These are phyloP conservation scores for Lophura nycthemera DNA, from an alignment of 2,113 vertebrate genomes.

Conservation along the genomic window DNA sequence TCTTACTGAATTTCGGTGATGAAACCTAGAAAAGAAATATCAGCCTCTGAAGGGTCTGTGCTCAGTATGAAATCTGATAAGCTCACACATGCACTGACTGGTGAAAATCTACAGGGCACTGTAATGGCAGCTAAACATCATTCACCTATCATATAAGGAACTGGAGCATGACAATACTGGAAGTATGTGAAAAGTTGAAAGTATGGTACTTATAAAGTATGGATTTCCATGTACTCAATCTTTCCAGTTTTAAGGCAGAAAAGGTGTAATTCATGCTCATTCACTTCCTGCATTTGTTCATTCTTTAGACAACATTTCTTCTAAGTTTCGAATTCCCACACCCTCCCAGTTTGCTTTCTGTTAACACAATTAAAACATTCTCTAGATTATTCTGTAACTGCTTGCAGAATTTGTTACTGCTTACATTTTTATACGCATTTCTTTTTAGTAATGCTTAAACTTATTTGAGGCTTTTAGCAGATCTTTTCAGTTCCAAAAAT, in stretches of 20 bases:
- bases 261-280: not conserved
- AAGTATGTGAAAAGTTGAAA: not conserved
- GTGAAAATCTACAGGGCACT: not conserved
- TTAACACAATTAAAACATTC: not conserved
- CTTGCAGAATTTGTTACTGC: rapidly evolving
- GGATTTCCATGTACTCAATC: not conserved
- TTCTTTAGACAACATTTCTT: not conserved
- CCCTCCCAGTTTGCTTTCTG: not conserved
- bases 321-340: not conserved
- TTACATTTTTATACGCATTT: not conserved
- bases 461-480: not conserved
- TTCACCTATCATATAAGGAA: not conserved
- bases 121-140: not conserved
- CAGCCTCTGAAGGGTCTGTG: not conserved
- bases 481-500: not conserved
- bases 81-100: not conserved
- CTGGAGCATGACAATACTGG: not conserved
- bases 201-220: not conserved
- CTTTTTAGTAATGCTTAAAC: not conserved
- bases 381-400: not conserved
- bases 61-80: not conserved
- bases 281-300: not conserved
- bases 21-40: not conserved
- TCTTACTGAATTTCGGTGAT: not conserved
- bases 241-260: not conserved